phyloP scores from a whole-genome alignment of 2,113 vertebrate genomes.

The Cyanoderma ruficeps region DNA sequence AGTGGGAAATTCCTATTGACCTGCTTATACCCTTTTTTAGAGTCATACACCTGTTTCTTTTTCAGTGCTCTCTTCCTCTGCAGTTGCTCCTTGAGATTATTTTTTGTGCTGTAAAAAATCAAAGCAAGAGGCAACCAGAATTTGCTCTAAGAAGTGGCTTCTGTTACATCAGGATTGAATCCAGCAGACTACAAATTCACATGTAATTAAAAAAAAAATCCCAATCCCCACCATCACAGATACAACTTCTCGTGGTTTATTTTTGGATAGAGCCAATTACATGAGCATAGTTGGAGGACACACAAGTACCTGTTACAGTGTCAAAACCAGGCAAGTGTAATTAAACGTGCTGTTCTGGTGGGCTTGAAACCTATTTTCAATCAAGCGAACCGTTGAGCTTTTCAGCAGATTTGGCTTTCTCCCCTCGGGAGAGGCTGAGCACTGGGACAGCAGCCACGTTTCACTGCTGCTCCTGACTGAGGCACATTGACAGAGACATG shows the following conservation, averaged over 20 bases:
- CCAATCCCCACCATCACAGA: neutral
- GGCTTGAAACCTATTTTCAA: slow-evolving; percentile 18
- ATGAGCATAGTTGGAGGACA: neutral
- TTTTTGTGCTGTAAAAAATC: neutral
- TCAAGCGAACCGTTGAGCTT: neutral
- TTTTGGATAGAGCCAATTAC: neutral
- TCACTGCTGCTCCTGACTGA: neutral
- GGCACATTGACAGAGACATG: neutral
- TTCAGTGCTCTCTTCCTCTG: neutral
- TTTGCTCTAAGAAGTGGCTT: neutral
- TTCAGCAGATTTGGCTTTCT: neutral
- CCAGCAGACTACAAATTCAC: neutral
- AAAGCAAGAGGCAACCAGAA: neutral
- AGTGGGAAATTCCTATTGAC: slow-evolving; percentile 3
- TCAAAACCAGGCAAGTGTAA: neutral
- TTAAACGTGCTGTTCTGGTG: neutral
- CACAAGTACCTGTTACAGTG: neutral
- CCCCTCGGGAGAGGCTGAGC: slow-evolving; percentile 11
- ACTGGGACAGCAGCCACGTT: slow-evolving; percentile 14
- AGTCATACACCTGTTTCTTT: neutral
- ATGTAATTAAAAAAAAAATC: neutral
- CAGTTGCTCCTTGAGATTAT: neutral
- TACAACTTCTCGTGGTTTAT: neutral
- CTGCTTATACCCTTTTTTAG: neutral
- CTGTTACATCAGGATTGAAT: neutral